Conservation (phyloP, 2,888 invertebrate species). For the Brachylomia viminalis region DNA sequence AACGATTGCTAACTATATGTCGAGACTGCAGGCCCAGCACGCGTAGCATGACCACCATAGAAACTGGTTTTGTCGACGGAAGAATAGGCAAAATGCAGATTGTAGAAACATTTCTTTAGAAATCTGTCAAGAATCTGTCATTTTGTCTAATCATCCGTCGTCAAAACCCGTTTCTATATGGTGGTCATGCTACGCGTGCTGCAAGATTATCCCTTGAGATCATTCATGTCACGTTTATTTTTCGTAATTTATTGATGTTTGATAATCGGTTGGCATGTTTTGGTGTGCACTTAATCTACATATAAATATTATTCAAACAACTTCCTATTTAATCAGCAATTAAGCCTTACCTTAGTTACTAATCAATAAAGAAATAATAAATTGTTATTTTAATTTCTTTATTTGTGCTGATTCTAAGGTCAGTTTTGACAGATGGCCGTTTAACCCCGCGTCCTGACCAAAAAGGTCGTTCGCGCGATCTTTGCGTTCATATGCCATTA, state of each 20-base stretch:
- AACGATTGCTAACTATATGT: too few species aligned
- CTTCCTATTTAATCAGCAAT: constrained; percentile 51
- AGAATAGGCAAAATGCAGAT: too few species aligned
- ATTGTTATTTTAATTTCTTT: constrained; percentile 19
- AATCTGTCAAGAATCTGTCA: too few species aligned
- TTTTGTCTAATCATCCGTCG: too few species aligned
- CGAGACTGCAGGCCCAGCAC: too few species aligned
- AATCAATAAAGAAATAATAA: constrained; percentile 23
- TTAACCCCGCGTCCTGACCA: background rate
- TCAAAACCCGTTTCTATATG: too few species aligned
- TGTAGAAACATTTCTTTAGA: too few species aligned
- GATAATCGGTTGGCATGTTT: constrained; percentile 49
- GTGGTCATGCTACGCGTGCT: too few species aligned
- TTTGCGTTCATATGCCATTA: too few species aligned
- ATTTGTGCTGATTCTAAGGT: constrained; percentile 18
- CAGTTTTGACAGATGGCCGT: constrained; percentile 1
- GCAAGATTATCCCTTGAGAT: constrained; percentile 18
- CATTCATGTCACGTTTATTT: constrained; percentile 58
- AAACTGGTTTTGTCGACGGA: too few species aligned
- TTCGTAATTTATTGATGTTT: constrained; percentile 53
- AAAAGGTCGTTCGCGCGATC: background rate
- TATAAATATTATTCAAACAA: constrained; percentile 38
- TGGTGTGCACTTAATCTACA: constrained; percentile 44
- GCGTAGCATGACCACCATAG: too few species aligned
- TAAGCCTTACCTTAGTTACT: constrained; percentile 22